Percentiles rank a stretch among this genome's conserved stretches.
Conservation (phyloP, 2,888 invertebrate species). For the Anodontia alba region DNA sequence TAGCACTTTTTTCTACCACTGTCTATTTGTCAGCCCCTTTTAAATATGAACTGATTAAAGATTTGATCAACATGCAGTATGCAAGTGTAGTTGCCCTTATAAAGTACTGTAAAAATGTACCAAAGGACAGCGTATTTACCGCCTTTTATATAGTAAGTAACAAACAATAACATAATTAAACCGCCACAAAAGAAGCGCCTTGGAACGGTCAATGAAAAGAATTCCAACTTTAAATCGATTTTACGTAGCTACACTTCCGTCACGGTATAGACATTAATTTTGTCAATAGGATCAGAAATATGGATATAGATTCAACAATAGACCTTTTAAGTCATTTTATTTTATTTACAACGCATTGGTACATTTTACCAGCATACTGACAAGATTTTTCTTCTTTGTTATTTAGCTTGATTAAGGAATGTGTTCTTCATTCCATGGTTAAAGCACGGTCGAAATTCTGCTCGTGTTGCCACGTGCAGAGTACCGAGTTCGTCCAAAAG, state of each 20-base stretch:
- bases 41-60: not conserved
- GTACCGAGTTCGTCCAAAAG: not conserved
- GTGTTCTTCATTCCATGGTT: not conserved
- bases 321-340: no score
- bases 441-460: conserved; percentile 2
- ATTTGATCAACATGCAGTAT: not conserved
- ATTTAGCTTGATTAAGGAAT: conserved; percentile 8
- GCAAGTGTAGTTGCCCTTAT: not conserved
- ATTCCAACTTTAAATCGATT: no score
- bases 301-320: no score
- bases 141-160: not conserved
- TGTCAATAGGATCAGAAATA: no score
- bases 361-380: not conserved
- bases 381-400: not conserved
- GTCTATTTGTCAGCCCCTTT: not conserved
- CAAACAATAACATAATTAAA: not conserved
- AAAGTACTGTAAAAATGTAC: not conserved
- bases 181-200: no score
- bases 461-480: not conserved
- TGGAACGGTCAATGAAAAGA: no score
- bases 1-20: not conserved
- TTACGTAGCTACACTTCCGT: no score
- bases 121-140: not conserved
- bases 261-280: no score
- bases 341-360: no score